Evolutionary conservation across 1,140 invertebrate species (phyloP).

Genomic region (Drosophila pachea): DNA sequence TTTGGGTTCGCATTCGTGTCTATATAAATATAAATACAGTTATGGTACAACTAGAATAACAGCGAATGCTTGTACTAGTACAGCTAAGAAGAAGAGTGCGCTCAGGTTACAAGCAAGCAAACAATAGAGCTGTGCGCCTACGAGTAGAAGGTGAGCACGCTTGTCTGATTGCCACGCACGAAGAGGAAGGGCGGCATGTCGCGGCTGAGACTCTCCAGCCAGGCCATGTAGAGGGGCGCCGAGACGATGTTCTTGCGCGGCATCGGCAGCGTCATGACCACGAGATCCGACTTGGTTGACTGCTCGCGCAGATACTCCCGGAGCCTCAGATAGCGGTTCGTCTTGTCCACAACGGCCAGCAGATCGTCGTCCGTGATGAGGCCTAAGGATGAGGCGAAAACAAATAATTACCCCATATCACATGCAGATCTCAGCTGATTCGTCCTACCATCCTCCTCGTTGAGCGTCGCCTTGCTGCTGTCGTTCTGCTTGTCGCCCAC

Average conservation of each 20-base stretch:
- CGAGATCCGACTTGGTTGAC: slow-evolving; percentile 90
- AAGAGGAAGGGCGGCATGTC: slow-evolving; percentile 95
- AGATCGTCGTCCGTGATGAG: slow-evolving; percentile 90
- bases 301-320: slow-evolving; percentile 92
- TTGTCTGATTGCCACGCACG: slow-evolving; percentile 96
- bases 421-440: background rate
- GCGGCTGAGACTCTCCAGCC: slow-evolving; percentile 93
- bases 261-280: slow-evolving; percentile 95
- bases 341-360: slow-evolving; percentile 92
- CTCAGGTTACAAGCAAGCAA: slow-evolving; percentile 47
- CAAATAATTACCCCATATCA: background rate
- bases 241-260: slow-evolving; percentile 93
- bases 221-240: slow-evolving; percentile 94
- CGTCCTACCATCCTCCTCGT: slow-evolving; percentile 80
- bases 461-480: slow-evolving; percentile 63
- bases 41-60: slow-evolving; percentile 65
- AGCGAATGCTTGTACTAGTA: slow-evolving; percentile 51
- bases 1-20: slow-evolving; percentile 1
- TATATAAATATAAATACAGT: slow-evolving; percentile 65
- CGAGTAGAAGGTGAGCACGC: slow-evolving; percentile 98
- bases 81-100: slow-evolving; percentile 39
- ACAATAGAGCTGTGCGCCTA: slow-evolving; percentile 80
- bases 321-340: slow-evolving; percentile 92
- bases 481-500: slow-evolving; percentile 78
- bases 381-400: slow-evolving; percentile 79